Conservation (phyloP, 2,888 invertebrate genomes). For the Dromius quadrimaculatus region DNA sequence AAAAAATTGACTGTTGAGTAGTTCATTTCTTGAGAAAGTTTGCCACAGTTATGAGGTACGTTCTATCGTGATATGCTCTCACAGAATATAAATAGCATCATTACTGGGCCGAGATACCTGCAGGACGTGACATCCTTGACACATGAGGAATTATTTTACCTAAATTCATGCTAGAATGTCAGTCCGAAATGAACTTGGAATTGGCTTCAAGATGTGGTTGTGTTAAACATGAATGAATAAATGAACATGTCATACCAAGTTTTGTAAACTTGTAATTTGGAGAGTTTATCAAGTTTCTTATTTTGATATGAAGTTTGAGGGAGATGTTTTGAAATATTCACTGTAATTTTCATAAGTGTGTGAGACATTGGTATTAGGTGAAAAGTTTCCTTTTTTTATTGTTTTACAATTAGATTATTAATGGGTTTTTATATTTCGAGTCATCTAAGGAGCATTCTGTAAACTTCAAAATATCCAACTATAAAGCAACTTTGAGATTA, state of each 20-base stretch:
- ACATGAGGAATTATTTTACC: conserved; percentile 42
- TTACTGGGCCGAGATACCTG: conserved; percentile 32
- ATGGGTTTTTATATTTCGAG: too few relatives aligned
- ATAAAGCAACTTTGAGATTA: too few relatives aligned
- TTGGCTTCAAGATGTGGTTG: conserved; percentile 13
- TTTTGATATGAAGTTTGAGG: too few relatives aligned
- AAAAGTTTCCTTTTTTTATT: too few relatives aligned
- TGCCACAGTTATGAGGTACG: conserved; percentile 24
- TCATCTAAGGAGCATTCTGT: too few relatives aligned
- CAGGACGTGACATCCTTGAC: conserved; percentile 36
- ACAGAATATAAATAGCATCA: conserved; percentile 35
- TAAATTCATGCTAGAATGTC: conserved; percentile 30
- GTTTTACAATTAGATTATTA: too few relatives aligned
- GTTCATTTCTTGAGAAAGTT: too few relatives aligned
- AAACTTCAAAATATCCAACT: too few relatives aligned
- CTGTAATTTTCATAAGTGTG: too few relatives aligned
- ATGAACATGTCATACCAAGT: neutral
- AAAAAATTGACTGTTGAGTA: too few relatives aligned
- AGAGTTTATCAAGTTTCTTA: neutral
- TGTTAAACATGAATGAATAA: conserved; percentile 1
- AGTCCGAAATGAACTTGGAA: conserved; percentile 27
- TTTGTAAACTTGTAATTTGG: neutral
- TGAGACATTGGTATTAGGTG: too few relatives aligned
- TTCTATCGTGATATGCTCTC: conserved; percentile 5
- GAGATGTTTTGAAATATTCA: too few relatives aligned